Base-by-base conservation (phyloP, 2,888 invertebrate genomes). In the Harpalus rufipes region DNA sequence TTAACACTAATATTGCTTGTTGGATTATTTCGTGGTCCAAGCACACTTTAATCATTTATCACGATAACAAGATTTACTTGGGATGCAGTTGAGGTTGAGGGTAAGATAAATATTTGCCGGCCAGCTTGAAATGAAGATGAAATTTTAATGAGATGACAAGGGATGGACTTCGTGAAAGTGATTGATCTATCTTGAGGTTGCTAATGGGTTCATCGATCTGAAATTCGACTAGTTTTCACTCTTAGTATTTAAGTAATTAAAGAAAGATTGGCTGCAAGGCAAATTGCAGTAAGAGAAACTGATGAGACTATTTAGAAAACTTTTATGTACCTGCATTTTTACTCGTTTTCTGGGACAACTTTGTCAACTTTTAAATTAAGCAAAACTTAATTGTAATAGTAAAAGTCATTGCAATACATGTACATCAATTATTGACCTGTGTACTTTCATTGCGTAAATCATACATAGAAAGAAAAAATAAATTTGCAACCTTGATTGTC, bases 1-100 rank as follows among this genome's bases (percentile, higher is more conserved):
- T 32, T 5, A 32, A 12, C 63, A 25, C 12, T 25, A 21, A 21
- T 18, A 25, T 25, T 12, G 44, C 21, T 18, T 25, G 12, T 63
- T 63, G 4, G 12, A 0, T 18, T n/a, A 68, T 14, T 39, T 32
- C 39, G 39, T 68, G 18, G 10, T 10, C 10, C 18, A 44, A 16
- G 72, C 72, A 74, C 72, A 74, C 18, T 74, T 74, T 44, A 16
- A 74, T 44, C 72, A 74, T 74, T 44, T 74, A 41, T 74, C 72
- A 74, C 68, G 41, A 39, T 41, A 16, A 7, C 18, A 74, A 74
- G 16, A 74, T 74, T 74, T 74, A 74, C 44, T 74, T 74, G 8
- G n/a, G 18, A 74, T 44, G 32, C 68, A 21, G 16, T 12, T 32
- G 32, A 32, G 32, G 25, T 5, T 72, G 32, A 1, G 6, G 12